Conservation (phyloP, 1,140 invertebrate genomes). For the Psilanteris sp. region DNA sequence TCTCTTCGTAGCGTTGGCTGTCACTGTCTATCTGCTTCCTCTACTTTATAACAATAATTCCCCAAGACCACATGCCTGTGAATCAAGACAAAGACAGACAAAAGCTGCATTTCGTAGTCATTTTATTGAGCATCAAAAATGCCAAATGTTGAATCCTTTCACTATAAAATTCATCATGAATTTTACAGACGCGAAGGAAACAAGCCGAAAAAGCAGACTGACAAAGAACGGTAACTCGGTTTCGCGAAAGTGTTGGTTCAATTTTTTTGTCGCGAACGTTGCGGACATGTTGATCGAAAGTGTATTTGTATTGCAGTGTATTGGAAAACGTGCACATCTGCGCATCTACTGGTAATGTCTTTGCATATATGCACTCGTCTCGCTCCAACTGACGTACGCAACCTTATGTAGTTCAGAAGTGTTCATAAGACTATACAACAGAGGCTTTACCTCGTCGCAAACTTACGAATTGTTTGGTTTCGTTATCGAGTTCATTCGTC, state of each 20-base stretch:
- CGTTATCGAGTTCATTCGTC: background rate
- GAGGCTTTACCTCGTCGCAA: slow-evolving; percentile 42
- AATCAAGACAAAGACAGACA: too few species aligned
- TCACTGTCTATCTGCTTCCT: too few species aligned
- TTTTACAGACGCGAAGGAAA: background rate
- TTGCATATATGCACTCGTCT: slow-evolving; percentile 4
- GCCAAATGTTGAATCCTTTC: too few species aligned
- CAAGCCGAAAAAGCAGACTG: background rate
- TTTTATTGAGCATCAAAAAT: too few species aligned
- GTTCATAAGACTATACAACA: slow-evolving; percentile 42
- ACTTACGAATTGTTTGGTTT: slow-evolving; percentile 31
- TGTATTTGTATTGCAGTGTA: slow-evolving; percentile 1
- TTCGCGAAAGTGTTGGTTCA: background rate
- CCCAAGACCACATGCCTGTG: too few species aligned
- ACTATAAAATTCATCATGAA: background rate
- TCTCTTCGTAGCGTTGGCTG: too few species aligned
- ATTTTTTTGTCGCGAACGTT: background rate
- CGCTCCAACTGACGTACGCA: slow-evolving; percentile 26
- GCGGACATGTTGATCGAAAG: slow-evolving; percentile 23
- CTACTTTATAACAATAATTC: too few species aligned
- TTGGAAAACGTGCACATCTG: slow-evolving; percentile 5
- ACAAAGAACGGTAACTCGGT: slow-evolving; percentile 1
- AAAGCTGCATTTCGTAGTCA: too few species aligned
- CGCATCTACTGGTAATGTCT: slow-evolving; percentile 6
- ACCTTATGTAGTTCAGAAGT: slow-evolving; percentile 56